Conservation (phyloP, 64 coral and sea anemone species). For the Stichodactyla mertensii region DNA sequence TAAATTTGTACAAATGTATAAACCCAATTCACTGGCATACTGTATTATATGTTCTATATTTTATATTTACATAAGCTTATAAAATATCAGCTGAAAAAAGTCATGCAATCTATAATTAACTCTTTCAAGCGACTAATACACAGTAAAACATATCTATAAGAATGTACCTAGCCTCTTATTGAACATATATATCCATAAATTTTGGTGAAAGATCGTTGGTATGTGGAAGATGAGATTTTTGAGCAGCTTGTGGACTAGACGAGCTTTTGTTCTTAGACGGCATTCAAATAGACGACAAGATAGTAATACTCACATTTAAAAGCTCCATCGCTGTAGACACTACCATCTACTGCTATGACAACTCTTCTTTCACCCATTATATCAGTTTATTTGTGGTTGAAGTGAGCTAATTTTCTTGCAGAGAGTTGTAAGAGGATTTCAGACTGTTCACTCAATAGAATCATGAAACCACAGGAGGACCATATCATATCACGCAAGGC, state of each 20-base stretch:
- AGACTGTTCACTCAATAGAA: background rate
- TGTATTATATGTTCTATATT: too few species aligned
- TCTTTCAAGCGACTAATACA: background rate
- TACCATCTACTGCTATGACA: background rate
- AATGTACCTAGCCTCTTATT: background rate
- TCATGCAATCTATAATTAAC: background rate
- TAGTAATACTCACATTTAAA: background rate
- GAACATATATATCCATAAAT: background rate
- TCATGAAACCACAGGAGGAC: background rate
- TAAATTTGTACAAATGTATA: too few species aligned
- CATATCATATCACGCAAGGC: background rate
- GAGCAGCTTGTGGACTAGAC: background rate
- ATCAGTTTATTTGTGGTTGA: background rate
- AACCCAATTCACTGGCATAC: too few species aligned
- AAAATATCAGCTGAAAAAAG: background rate
- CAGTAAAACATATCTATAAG: background rate
- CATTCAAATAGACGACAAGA: background rate
- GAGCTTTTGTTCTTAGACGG: background rate
- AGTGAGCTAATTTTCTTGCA: background rate
- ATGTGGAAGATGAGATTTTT: background rate
- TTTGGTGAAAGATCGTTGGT: background rate
- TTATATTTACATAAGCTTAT: background rate
- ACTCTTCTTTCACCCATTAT: background rate
- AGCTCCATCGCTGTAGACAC: background rate
- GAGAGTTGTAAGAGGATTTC: background rate